Base-by-base conservation (phyloP, 2,797 vertebrate genomes). In the Squalus acanthias region DNA sequence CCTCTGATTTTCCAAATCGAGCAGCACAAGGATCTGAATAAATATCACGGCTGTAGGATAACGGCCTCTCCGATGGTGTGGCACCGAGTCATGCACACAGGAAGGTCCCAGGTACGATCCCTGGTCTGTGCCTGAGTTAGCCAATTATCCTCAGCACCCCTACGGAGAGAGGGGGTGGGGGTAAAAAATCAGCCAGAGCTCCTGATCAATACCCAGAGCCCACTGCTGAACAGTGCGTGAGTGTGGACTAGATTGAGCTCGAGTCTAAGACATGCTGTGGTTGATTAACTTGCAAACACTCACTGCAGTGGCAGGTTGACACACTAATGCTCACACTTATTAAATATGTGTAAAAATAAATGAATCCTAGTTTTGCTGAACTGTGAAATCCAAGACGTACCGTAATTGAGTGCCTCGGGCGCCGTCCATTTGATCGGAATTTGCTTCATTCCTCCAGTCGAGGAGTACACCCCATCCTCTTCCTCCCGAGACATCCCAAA, bases 401-500 rank as follows among this genome's bases (percentile, higher is more conserved):
- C 99, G 0, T 99, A 99, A 97, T 98, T 99, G 33, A 99, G 98
- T 0, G 99, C 99, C 97, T 99, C 99, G 0, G 99, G 99, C 0
- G 99, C 99, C 0, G 99, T 99, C 99, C 99, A 99, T 97, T 99
- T 99, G 96, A 99, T 98, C 0, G 99, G 99, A 96, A 99, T 98
- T 97, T 99, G 99, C 97, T 98, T 98, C 98, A 99, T 98, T 69
- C 99, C 98, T 0, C 99, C 98, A 0, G 98, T 98, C 95, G 99
- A 98, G 1, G 99, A 98, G 0, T 99, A 99, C 92, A 99, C 94
- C 0, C 99, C 99, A 0, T 99, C 99, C 1, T 98, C 98, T 96
- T 99, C 98, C 97, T 99, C 98, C 53, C 99, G 98, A 1, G 99
- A 99, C 99, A 99, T 99, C 96, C 99, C 99, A 3, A 99, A 99